phyloP scores from a whole-genome alignment of 2,797 vertebrate species.

The Chrosomus eos region DNA sequence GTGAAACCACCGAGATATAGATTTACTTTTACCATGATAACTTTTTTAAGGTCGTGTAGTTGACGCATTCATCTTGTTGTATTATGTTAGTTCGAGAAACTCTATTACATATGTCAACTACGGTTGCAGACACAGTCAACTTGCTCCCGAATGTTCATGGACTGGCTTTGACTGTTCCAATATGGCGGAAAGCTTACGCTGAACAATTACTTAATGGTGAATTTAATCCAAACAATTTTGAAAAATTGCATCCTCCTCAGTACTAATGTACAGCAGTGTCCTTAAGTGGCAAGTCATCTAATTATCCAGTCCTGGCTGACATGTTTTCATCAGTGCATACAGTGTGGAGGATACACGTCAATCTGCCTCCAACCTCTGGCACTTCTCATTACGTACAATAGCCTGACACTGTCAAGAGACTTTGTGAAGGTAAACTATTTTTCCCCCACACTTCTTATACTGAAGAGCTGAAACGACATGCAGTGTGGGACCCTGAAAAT shows the following conservation, averaged over 20 bases:
- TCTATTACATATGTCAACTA: no score
- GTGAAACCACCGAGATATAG: no score
- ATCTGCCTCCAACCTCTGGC: conserved; percentile 68
- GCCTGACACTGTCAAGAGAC: conserved; percentile 72
- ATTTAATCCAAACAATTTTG: conserved; percentile 17
- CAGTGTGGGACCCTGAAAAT: conserved; percentile 57
- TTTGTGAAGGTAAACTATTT: conserved; percentile 60
- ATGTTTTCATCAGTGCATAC: conserved; percentile 61
- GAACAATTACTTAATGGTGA: not conserved
- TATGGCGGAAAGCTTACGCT: no score
- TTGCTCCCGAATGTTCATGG: no score
- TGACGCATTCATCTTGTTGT: no score
- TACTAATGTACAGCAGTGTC: not conserved
- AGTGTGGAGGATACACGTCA: conserved; percentile 68
- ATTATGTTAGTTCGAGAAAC: no score
- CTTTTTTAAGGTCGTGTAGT: no score
- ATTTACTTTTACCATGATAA: no score
- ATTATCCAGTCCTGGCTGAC: conserved; percentile 53
- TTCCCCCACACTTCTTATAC: conserved; percentile 55
- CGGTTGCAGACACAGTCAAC: no score
- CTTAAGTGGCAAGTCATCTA: conserved; percentile 57
- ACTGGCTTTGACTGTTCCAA: no score
- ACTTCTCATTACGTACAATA: conserved; percentile 68
- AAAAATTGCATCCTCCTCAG: not conserved
- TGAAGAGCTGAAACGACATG: conserved; percentile 60